Evolutionary conservation across 2,797 vertebrate genomes (phyloP), one percentile per base, ranked within the genome.

Genomic region (Sebastes iracundus): DNA sequence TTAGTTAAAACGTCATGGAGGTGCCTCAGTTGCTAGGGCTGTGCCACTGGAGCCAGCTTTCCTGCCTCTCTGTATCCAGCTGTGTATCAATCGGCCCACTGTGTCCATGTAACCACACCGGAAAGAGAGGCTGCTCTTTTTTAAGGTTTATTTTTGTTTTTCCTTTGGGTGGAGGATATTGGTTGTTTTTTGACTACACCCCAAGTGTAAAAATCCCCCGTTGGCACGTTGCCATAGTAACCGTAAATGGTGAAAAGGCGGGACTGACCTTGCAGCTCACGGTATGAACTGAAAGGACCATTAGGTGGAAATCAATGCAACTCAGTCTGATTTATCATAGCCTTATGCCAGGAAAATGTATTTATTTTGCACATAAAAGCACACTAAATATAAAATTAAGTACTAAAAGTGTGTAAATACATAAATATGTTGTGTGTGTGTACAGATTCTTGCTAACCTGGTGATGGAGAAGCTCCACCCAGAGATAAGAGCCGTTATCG

Each of bases 381-480:
- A 59, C 8, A 18, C 0, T 6, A 22, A 6, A 33, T n/a, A 23
- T 35, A 30, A 27, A 25, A 67, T 18, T 4, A 46, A 3, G 22
- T 22, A 20, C 18, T 33, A 18, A 62, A 60, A 27, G 30, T 16
- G 3, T 81, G 8, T 30, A 5, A 35, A 22, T 22, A 52, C 9
- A 27, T 66, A 11, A 20, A 64, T n/a, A 1, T 72, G 5, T 69
- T 85, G 7, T 88, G n/a, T 83, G 16, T 78, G 23, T 23, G 63
- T 20, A 4, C 86, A 99, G 98, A 96, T 99, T 79, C 94, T 99
- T 75, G 96, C 97, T 83, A 99, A 99, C 87, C 94, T 99, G 89
- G 98, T 98, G 90, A 98, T 99, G 98, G 98, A 99, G 93, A 97
- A 95, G 5, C 96, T 99, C 61, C 95, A 96, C 10, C 97, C 97